Base-by-base conservation (phyloP, 2,797 vertebrate species). In the Emydoidea blandingii region DNA sequence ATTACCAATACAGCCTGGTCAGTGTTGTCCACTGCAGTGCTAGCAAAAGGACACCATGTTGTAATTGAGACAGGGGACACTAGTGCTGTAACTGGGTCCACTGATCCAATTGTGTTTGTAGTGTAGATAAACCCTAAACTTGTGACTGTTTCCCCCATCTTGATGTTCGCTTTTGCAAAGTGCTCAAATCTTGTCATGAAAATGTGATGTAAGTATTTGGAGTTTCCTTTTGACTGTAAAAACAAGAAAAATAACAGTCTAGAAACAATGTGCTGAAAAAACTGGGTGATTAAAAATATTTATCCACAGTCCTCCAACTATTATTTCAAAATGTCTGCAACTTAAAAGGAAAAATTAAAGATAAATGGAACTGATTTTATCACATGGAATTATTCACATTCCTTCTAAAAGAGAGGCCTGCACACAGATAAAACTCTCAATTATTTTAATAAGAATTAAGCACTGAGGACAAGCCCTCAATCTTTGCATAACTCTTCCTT, bases 401-500 rank as follows among this genome's bases (percentile, higher is more conserved):
- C 10, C 21, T 37, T 79, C 19, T 31, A 79, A 56, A 78, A 57
- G 19, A 86, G 34, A 15, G 12, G 25, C 25, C 53, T 79, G 12
- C 15, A 81, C 3, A 23, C 5, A 91, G 15, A 74, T 4, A 57
- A 12, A 79, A 74, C 44, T 88, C 84, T n/a, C 49, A 86, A 31
- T 53, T 83, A 81, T 16, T 95, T 95, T 87, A 76, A 27, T 76
- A 41, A 44, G 41, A 74, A 76, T 27, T 44, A 27, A 74, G 72
- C 41, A 74, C 10, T 41, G 37, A 74, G 5, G 21, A 41, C 6
- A 12, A 41, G 10, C 12, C 7, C 14, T 19, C 44, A 2, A 8
- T 78, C 54, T 84, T 86, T 87, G 49, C n/a, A 0, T 29, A 79
- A 86, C 2, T 86, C 76, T 89, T 74, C 31, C 79, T 62, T 81